These are phyloP conservation scores for Coendou prehensilis DNA, from an alignment of 2,797 vertebrate genomes.

Conservation along the genomic window DNA sequence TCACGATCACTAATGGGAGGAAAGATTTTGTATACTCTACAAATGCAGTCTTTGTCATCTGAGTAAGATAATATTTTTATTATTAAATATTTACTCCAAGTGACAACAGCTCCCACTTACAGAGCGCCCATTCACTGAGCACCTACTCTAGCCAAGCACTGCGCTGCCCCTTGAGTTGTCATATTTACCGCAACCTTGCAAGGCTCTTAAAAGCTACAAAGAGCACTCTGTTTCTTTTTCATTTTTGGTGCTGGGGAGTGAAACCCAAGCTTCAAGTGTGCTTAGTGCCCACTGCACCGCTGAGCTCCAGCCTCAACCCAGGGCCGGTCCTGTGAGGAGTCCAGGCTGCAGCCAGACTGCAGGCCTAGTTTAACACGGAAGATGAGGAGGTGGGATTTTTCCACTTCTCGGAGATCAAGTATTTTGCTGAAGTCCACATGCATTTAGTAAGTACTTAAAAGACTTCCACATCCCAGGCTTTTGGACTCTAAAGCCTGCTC, in stretches of 20 bases:
- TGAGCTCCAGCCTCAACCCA: not conserved
- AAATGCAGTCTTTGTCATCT: not conserved
- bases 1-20: not conserved
- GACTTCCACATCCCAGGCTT: not conserved
- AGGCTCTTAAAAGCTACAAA: not conserved
- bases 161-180: not conserved
- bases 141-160: not conserved
- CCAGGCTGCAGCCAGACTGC: not conserved
- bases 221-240: not conserved
- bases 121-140: not conserved
- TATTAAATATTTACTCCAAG: constrained; percentile 49
- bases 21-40: not conserved
- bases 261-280: not conserved
- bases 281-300: not conserved
- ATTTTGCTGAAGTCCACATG: constrained; percentile 28
- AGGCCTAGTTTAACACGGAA: constrained; percentile 5
- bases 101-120: not conserved
- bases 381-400: constrained; percentile 1
- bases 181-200: not conserved
- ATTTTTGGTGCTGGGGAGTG: not conserved
- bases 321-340: not conserved
- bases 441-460: constrained; percentile 26
- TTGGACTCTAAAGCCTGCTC: not conserved
- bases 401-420: not conserved
- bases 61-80: constrained; percentile 15